A percentile compares a stretch with the other conserved stretches of the same genome.
Conservation (phyloP, 2,888 invertebrate species). For the Mayetiola destructor region DNA sequence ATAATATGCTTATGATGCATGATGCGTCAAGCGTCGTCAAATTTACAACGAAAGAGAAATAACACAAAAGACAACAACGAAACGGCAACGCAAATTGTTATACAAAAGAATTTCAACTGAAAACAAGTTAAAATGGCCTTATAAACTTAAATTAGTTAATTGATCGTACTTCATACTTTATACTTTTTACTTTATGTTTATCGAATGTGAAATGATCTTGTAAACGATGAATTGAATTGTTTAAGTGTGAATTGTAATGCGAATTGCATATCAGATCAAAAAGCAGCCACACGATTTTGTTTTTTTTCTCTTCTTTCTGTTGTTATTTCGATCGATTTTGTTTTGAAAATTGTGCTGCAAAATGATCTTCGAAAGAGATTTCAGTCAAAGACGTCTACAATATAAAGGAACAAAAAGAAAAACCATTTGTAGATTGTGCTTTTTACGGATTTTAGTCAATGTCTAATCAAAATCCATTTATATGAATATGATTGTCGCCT, state of each 20-base stretch:
- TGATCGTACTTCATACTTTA: not conserved
- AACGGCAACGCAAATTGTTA: too few relatives aligned
- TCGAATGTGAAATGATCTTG: not conserved
- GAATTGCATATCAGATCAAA: not conserved
- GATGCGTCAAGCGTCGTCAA: too few relatives aligned
- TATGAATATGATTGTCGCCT: conserved; percentile 2
- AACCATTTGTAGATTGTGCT: not conserved
- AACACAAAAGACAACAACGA: too few relatives aligned
- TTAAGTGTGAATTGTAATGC: too few relatives aligned
- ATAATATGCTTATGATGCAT: too few relatives aligned
- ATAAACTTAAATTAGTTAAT: conserved; percentile 1
- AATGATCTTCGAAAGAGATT: not conserved
- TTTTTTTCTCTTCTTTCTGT: not conserved
- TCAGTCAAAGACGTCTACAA: not conserved
- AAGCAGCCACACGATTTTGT: not conserved
- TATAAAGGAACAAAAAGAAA: not conserved
- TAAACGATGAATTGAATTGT: not conserved
- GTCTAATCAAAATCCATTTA: conserved; percentile 8
- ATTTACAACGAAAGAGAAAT: not conserved
- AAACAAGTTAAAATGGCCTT: not conserved
- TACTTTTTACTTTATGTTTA: not conserved
- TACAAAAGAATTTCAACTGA: too few relatives aligned
- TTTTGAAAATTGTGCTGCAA: not conserved
- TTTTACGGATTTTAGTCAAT: not conserved
- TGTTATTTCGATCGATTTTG: not conserved